These are phyloP conservation scores for Megalops cyprinoides DNA, from an alignment of 2,797 vertebrate genomes.

Conservation along the genomic window DNA sequence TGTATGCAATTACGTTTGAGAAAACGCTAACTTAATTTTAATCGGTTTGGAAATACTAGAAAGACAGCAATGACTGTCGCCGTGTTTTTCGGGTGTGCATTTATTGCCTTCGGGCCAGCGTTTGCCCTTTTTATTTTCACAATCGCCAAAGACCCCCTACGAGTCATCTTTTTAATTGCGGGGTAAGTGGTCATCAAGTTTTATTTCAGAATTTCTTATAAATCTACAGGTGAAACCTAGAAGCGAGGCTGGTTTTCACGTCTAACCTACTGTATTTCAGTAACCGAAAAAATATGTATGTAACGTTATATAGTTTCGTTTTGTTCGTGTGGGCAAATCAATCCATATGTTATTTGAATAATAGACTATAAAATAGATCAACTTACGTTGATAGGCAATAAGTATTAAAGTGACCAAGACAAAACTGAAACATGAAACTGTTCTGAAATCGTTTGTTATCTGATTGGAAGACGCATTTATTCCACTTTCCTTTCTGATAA, in stretches of 20 bases:
- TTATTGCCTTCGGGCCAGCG: slow-evolving; percentile 73
- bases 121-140: slow-evolving; percentile 73
- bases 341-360: too few species aligned
- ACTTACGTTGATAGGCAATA: too few species aligned
- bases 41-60: not conserved
- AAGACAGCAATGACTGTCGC: slow-evolving; percentile 65
- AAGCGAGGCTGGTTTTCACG: not conserved
- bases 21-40: not conserved
- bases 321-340: not conserved
- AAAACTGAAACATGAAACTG: too few species aligned
- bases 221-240: not conserved
- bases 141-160: slow-evolving; percentile 69
- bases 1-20: not conserved
- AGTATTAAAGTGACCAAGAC: too few species aligned
- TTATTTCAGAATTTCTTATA: not conserved
- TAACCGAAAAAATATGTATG: too few species aligned
- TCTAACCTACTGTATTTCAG: not conserved
- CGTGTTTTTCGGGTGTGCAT: slow-evolving; percentile 74
- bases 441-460: too few species aligned
- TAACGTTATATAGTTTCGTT: not conserved
- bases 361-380: too few species aligned
- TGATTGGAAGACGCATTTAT: too few species aligned
- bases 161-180: slow-evolving; percentile 75
- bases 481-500: too few species aligned
- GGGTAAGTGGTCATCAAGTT: slow-evolving; percentile 61